These are phyloP conservation scores for Sturmia bella DNA, from an alignment of 2,888 invertebrate genomes.

Conservation along the genomic window DNA sequence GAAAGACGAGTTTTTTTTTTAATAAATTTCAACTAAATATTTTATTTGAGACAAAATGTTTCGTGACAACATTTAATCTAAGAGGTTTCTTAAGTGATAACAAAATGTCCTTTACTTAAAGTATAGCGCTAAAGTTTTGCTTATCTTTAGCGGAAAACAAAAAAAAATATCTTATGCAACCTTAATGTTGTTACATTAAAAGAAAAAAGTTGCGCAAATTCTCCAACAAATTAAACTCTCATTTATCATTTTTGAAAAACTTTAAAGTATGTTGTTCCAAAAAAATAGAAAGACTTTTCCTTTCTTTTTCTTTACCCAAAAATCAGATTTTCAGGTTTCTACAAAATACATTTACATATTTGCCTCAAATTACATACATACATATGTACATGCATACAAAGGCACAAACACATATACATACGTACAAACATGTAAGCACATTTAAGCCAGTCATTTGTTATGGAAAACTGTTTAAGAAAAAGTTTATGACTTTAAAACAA, in stretches of 20 bases:
- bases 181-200: conserved; percentile 52
- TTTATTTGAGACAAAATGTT: conserved; percentile 10
- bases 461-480: background rate
- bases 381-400: too few relatives aligned
- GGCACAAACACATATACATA: too few relatives aligned
- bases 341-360: background rate
- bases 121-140: conserved; percentile 42
- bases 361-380: too few relatives aligned
- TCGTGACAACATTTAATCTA: conserved; percentile 13
- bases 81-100: conserved; percentile 32
- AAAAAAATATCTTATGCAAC: conserved; percentile 54
- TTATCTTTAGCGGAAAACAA: conserved; percentile 72
- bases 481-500: conserved; percentile 55
- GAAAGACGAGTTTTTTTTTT: conserved; percentile 17
- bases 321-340: conserved; percentile 20
- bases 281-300: conserved; percentile 30
- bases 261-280: conserved; percentile 24
- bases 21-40: conserved; percentile 6
- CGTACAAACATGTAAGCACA: background rate
- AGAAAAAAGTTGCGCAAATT: conserved; percentile 52
- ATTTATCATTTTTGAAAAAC: conserved; percentile 76
- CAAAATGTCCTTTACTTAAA: conserved; percentile 17
- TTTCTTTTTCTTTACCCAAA: conserved; percentile 43
- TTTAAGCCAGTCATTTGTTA: background rate
- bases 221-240: conserved; percentile 79